Base-by-base conservation (phyloP, 1,140 invertebrate genomes). In the Euglossa dilemma region DNA sequence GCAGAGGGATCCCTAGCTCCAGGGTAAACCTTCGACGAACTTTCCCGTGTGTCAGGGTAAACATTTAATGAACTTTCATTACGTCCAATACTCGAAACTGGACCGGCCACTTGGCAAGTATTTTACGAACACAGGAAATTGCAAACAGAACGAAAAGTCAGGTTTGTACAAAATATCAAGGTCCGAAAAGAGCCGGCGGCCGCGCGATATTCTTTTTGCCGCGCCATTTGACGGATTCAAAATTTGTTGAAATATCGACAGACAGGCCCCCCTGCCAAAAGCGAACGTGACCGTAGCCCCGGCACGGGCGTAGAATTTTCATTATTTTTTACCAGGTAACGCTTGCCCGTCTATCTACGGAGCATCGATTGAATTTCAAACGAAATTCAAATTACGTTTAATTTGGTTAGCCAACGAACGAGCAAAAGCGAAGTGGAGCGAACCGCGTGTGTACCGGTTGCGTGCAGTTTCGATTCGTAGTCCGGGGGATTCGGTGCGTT, bases 331-430 rank as follows among this genome's bases (percentile, higher is more conserved):
- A 88, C 83, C 80, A 61, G 83, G 85, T 88, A 88, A 88, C 84
- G 56, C 80, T 28, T 47, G 45, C 57, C 28, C 79, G 79, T 64
- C 69, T 75, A 57, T 69, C 67, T 20, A 64, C 76, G 43, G 45
- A 80, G 72, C 84, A 91, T 92, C 91, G 91, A 92, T 92, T 92
- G 91, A 92, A 92, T 92, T 92, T 90, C 91, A 92, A 92, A 91
- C 91, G 89, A 91, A 91, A 92, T 92, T 92, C 90, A 92, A 92
- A 92, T 92, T 91, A 91, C 87, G 87, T 91, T 91, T 91, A 91
- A 92, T 92, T 91, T 88, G 87, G 91, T 91, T 91, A 91, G 89
- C 90, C 85, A 90, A 85, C 86, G 83, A 78, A 85, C 72, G 54
- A 54, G 45, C 43, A 36, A 36, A 36, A 75, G 64, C 56, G 52